These are phyloP conservation scores for Gadus chalcogrammus DNA, from an alignment of 2,113 vertebrate species.

Conservation along the genomic window DNA sequence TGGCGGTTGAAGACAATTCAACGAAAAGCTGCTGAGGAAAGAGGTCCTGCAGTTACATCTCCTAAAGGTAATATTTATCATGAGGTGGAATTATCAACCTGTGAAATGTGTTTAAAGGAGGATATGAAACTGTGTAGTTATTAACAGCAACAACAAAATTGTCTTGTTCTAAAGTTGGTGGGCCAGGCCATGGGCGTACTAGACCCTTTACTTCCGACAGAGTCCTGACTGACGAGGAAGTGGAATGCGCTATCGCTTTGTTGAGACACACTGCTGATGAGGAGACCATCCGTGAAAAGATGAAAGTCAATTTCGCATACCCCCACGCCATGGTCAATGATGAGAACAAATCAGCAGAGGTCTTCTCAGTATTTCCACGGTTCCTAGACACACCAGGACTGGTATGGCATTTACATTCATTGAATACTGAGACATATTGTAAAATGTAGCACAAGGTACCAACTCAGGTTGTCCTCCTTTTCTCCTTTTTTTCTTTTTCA, in stretches of 20 bases:
- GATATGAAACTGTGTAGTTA: background rate
- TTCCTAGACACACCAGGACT: background rate
- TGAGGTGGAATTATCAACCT: too few relatives aligned
- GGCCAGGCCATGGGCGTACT: background rate
- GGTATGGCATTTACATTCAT: background rate
- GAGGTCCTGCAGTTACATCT: background rate
- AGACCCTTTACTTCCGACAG: background rate
- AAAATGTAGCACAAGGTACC: background rate
- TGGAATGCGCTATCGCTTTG: background rate
- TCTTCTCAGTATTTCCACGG: background rate
- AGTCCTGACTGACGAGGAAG: background rate
- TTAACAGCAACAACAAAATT: background rate
- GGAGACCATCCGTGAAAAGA: background rate
- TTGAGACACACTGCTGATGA: slow-evolving; percentile 3
- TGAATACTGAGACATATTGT: background rate
- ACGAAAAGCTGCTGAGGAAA: background rate
- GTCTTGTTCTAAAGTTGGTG: background rate
- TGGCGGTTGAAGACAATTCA: slow-evolving; percentile 14
- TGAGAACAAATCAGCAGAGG: background rate
- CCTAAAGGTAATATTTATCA: background rate
- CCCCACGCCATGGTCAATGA: background rate
- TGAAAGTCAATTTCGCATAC: background rate
- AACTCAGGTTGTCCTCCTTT: background rate
- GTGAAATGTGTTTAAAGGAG: too few relatives aligned
- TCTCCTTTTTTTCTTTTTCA: background rate